A percentile compares a stretch with the other conserved stretches of the same genome.
Conservation (phyloP, 1,140 invertebrate genomes). For the Archivesica marissinica region DNA sequence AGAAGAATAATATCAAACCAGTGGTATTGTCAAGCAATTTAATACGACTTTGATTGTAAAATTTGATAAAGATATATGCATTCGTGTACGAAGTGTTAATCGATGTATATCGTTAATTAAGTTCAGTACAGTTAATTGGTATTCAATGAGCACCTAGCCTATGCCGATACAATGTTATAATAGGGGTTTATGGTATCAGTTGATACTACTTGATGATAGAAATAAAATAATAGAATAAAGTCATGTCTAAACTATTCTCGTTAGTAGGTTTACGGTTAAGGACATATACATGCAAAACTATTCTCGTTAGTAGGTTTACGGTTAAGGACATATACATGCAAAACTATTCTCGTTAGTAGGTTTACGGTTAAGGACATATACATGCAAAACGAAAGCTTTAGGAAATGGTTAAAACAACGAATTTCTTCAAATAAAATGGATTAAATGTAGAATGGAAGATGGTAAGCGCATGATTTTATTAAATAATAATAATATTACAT, state of each 20-base stretch:
- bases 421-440: background rate
- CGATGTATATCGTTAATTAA: constrained; percentile 38
- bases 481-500: too few relatives aligned
- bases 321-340: constrained; percentile 1
- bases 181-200: background rate
- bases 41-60: constrained; percentile 2
- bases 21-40: background rate
- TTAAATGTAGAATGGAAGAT: constrained; percentile 1
- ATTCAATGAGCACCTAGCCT: background rate
- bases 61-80: background rate
- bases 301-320: background rate
- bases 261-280: background rate
- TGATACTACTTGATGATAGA: background rate
- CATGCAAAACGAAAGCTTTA: too few relatives aligned
- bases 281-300: constrained; percentile 7
- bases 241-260: background rate
- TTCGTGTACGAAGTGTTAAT: constrained; percentile 20
- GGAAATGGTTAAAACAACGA: too few relatives aligned
- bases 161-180: background rate
- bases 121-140: background rate
- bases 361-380: constrained; percentile 10
- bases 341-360: background rate
- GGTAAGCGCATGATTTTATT: too few relatives aligned
- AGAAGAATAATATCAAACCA: too few relatives aligned
- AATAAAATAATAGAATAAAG: background rate